These are phyloP conservation scores for Paramisgurnus dabryanus DNA, from an alignment of 2,113 vertebrate genomes.

Conservation along the genomic window DNA sequence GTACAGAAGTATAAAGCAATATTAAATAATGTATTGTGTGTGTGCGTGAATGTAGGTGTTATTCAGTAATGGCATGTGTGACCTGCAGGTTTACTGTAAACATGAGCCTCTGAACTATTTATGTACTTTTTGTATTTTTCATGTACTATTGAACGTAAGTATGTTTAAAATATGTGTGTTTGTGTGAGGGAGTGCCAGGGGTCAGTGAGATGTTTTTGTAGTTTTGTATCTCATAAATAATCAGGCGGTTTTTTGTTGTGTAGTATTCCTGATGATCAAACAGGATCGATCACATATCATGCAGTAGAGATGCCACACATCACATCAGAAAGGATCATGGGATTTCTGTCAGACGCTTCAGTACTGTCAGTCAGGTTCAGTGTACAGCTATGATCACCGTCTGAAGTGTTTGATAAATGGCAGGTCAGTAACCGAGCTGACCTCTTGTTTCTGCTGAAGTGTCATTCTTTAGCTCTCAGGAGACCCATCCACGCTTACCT, in stretches of 20 bases:
- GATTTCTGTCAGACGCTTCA: not conserved
- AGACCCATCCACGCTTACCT: slow-evolving; percentile 30
- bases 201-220: not conserved
- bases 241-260: slow-evolving; percentile 2
- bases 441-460: slow-evolving; percentile 55
- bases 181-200: not conserved
- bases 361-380: slow-evolving; percentile 41
- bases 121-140: too few species aligned
- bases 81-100: too few species aligned
- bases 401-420: slow-evolving; percentile 56
- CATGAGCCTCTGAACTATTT: too few species aligned
- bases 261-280: not conserved
- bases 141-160: not conserved
- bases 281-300: not conserved
- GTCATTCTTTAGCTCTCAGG: slow-evolving; percentile 45
- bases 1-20: not conserved
- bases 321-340: slow-evolving; percentile 19
- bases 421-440: slow-evolving; percentile 43
- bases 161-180: not conserved
- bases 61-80: too few species aligned
- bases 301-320: not conserved
- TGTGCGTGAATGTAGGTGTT: slow-evolving; percentile 6
- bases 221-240: slow-evolving; percentile 11
- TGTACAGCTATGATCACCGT: slow-evolving; percentile 16
- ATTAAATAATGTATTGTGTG: not conserved